phyloP scores from a whole-genome alignment of 2,797 vertebrate species.

The Poecile montanus region DNA sequence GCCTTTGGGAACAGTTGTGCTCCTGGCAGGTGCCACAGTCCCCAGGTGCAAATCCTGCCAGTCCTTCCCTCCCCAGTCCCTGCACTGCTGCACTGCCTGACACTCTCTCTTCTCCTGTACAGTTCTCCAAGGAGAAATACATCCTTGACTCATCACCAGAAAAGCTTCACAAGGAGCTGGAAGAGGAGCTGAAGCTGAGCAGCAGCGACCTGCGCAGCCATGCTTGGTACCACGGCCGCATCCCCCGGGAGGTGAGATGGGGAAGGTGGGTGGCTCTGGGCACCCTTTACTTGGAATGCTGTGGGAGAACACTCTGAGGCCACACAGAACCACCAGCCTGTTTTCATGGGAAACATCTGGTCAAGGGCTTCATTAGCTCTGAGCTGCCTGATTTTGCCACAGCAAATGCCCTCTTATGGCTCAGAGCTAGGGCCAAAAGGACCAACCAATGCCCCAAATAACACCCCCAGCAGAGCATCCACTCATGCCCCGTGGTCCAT shows the following conservation, averaged over 20 bases:
- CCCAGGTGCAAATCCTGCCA: background rate
- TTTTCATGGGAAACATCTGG: background rate
- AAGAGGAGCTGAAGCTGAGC: constrained; percentile 95
- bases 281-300: background rate
- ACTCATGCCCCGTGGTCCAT: background rate
- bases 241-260: constrained; percentile 90
- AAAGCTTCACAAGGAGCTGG: constrained; percentile 94
- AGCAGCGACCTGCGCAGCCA: constrained; percentile 94
- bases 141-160: constrained; percentile 94
- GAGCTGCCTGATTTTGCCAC: background rate
- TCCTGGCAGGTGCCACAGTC: background rate
- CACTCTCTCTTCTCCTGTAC: background rate
- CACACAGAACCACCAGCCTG: background rate
- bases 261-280: background rate
- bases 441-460: accelerated
- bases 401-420: background rate
- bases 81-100: background rate
- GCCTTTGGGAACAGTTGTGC: background rate
- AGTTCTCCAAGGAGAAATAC: constrained; percentile 99
- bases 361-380: background rate
- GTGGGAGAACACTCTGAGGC: background rate
- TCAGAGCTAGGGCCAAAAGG: background rate
- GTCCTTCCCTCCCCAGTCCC: background rate
- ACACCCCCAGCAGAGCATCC: background rate
- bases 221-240: constrained; percentile 97